Conservation (phyloP, 2,113 vertebrate species). For the Oncorhynchus clarkii region DNA sequence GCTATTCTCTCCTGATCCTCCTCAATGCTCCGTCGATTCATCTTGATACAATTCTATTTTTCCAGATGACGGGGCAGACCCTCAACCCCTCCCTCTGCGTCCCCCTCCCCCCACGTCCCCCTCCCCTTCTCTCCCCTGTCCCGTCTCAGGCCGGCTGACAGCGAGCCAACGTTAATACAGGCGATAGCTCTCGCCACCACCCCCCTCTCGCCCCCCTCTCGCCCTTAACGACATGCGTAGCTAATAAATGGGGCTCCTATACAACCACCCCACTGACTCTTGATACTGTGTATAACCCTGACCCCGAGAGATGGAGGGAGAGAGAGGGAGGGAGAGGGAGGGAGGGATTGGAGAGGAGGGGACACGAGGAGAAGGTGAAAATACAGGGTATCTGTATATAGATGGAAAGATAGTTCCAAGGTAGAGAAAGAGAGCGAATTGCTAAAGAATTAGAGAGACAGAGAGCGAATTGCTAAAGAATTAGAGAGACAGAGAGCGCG, state of each 20-base stretch:
- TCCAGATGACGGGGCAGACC: slow-evolving; percentile 40
- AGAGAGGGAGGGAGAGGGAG: neutral
- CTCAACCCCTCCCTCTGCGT: slow-evolving; percentile 5
- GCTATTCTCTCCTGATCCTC: slow-evolving; percentile 30
- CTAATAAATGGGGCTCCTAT: slow-evolving; percentile 55
- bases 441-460: neutral
- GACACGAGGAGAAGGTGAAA: neutral
- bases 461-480: neutral
- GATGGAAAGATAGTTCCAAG: no score
- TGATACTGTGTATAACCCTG: slow-evolving; percentile 1
- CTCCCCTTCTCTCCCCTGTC: neutral
- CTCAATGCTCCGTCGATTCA: slow-evolving; percentile 29
- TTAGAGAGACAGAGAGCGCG: neutral
- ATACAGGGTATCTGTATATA: no score
- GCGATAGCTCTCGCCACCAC: slow-evolving; percentile 60
- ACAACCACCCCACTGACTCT: slow-evolving; percentile 18
- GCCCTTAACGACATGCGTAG: slow-evolving; percentile 38
- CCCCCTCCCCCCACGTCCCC: no score
- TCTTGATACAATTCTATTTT: slow-evolving; percentile 57
- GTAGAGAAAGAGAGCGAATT: no score
- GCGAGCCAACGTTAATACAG: slow-evolving; percentile 45
- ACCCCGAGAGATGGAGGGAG: neutral
- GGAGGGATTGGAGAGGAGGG: slow-evolving; percentile 1
- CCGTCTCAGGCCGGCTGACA: slow-evolving; percentile 41
- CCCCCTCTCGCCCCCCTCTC: slow-evolving; percentile 40